Base-by-base conservation (phyloP, 2,888 invertebrate species). In the Pammene fasciana region DNA sequence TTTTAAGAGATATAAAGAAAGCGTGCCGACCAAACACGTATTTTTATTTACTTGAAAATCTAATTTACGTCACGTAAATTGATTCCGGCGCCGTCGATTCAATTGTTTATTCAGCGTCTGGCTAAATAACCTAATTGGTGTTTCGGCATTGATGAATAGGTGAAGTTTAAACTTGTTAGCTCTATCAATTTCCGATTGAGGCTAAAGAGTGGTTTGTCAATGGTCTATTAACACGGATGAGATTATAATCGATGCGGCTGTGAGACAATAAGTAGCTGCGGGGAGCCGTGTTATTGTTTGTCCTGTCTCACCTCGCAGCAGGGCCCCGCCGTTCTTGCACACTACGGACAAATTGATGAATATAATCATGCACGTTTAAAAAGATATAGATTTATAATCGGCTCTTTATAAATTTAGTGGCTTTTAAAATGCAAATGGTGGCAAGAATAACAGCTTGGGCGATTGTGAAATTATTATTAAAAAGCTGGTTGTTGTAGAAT, bases 231-330 rank as follows among this genome's bases (percentile, higher is more conserved):
- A 83, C 82, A 79, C 82, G 82, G 83, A 85, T 81, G 82, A 85
- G 87, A 85, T 84, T 65, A 85, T 85, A 85, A 88, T 88, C 87
- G 81, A 81, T 78, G 78, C 75, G 79, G 76, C 71, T 71, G 75
- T 76, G 80, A 88, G 82, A 88, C 90, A 89, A 89, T 89, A 89
- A 86, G 84, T 83, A 85, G 81, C 86, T 75, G 74, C 80, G 78
- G 88, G 90, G 85, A 71, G 85, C 79, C 86, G 71, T 82, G 85
- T 87, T 86, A 85, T 88, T 89, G 87, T 75, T 88, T 89, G 86
- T 86, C 85, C 82, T 81, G 85, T 83, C 83, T 77, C 79, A 78
- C 78, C 77, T 75, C 89, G 59, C 90, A 83, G 86, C 86, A 82
- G 86, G 89, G 77, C 48, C 18, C 52, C 71, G 76, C 77, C 80